A percentile compares a stretch with the other conserved stretches of the same genome.
These are phyloP conservation scores for Typhlomys cinereus DNA, from an alignment of 2,113 vertebrate species.

Conservation along the genomic window DNA sequence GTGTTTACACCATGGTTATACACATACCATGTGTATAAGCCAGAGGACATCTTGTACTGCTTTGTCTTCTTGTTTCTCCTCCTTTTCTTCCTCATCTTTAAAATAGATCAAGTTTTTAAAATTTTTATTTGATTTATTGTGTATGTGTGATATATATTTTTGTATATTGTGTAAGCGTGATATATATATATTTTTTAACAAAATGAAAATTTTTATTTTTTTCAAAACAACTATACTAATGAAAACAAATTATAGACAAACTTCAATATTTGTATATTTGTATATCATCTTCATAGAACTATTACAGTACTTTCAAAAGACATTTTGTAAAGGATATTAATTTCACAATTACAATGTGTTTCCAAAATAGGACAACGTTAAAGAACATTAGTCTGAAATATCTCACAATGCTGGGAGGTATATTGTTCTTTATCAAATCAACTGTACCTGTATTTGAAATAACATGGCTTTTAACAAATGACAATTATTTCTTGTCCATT, in stretches of 20 bases:
- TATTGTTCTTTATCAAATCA: conserved; percentile 63
- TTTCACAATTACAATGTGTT: conserved; percentile 70
- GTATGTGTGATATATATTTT: too few species aligned
- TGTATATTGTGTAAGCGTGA: too few species aligned
- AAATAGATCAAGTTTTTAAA: too few species aligned
- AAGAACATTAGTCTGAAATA: conserved; percentile 68
- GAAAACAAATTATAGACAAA: conserved; percentile 79
- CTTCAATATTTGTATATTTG: conserved; percentile 77
- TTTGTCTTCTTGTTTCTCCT: not conserved
- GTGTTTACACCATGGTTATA: too few species aligned
- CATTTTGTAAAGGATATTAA: conserved; percentile 63
- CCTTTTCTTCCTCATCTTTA: not conserved
- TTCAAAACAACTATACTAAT: conserved; percentile 73
- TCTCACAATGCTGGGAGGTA: conserved; percentile 65
- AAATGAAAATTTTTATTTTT: conserved; percentile 77
- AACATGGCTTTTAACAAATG: conserved; percentile 40
- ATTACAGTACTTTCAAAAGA: conserved; percentile 71
- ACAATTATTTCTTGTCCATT: conserved; percentile 68
- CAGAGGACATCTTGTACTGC: not conserved
- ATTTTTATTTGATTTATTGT: too few species aligned
- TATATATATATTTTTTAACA: too few species aligned
- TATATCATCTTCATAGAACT: conserved; percentile 76
- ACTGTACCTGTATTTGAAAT: conserved; percentile 62
- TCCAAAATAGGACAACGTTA: conserved; percentile 69
- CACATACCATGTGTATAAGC: not conserved